Base-by-base conservation (phyloP, 2,888 invertebrate genomes). In the Syrista parreyssii region DNA sequence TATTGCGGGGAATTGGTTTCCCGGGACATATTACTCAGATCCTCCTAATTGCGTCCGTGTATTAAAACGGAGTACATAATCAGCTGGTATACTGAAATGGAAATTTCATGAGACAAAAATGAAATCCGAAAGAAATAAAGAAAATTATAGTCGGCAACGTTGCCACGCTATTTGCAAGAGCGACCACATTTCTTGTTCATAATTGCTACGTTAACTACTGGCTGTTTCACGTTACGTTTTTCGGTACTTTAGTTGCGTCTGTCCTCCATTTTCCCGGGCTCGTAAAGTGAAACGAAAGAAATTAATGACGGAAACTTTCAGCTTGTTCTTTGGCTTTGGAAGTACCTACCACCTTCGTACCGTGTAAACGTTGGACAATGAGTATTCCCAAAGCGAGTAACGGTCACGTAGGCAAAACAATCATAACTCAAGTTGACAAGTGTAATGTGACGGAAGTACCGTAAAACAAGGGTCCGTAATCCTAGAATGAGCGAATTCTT, bases 1-100 rank as follows among this genome's bases (percentile, higher is more conserved):
- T 83, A 84, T 84, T 82, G 79, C 76, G 69, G 75, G 82, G 73
- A 84, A 84, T 84, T 84, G 83, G 79, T 82, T 84, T 82, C 82
- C 74, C 78, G 79, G 69, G 79, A 79, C 79, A 75, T 80, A 82
- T 84, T 81, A 80, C 76, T 78, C 73, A 74, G 79, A 81, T 81
- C 80, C 76, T 68, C 77, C 80, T 82, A 86, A 87, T 86, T 85
- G 83, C 80, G 77, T 79, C 73, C 69, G 40, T 68, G 32, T 73
- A 77, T 75, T 76, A 76, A 79, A 74, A 76, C 72, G 71, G 68
- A 55, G 55, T 23, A 55, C 55, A 55, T 23, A 55, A 55, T 55
- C 55, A 55, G 55, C 23, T 55, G 55, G 55, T 55, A 23, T 55
- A 55, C 23, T 23, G 6, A 9, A 9, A 23, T 6, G 0, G 15